A percentile compares a stretch with the other conserved stretches of the same genome.
Evolutionary conservation across 2,113 vertebrate species (phyloP).

Genomic region (Elaphurus davidianus): DNA sequence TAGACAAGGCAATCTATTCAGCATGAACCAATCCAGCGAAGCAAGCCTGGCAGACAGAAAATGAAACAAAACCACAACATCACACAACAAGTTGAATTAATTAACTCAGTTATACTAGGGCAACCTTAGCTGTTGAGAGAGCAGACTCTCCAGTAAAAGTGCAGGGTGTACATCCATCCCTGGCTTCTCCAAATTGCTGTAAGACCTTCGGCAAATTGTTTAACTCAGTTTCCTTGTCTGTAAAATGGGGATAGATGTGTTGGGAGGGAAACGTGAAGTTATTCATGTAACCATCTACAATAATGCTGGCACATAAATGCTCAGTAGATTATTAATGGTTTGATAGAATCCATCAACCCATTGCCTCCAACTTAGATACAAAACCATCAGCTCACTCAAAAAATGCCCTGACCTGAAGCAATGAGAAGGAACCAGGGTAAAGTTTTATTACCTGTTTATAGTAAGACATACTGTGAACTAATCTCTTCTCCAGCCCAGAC

Average conservation of each 20-base stretch:
- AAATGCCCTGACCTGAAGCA: background rate
- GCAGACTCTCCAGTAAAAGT: background rate
- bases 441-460: background rate
- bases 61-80: conserved; percentile 53
- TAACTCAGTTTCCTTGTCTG: background rate
- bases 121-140: background rate
- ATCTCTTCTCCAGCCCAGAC: background rate
- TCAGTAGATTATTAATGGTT: background rate
- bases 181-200: background rate
- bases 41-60: conserved; percentile 53
- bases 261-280: background rate
- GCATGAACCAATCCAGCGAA: background rate
- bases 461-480: background rate
- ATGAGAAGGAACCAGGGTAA: background rate
- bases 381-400: background rate
- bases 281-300: background rate
- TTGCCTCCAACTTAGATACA: background rate
- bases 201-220: background rate
- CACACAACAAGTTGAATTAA: conserved; percentile 61
- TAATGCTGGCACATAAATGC: background rate
- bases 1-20: conserved; percentile 59
- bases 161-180: background rate
- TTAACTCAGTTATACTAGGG: conserved; percentile 12
- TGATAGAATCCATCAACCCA: background rate
- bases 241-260: background rate